Percentiles rank a stretch among this genome's conserved stretches.
These are phyloP conservation scores for Zygogramma bicolorata DNA, from an alignment of 2,888 invertebrate species.

Conservation along the genomic window DNA sequence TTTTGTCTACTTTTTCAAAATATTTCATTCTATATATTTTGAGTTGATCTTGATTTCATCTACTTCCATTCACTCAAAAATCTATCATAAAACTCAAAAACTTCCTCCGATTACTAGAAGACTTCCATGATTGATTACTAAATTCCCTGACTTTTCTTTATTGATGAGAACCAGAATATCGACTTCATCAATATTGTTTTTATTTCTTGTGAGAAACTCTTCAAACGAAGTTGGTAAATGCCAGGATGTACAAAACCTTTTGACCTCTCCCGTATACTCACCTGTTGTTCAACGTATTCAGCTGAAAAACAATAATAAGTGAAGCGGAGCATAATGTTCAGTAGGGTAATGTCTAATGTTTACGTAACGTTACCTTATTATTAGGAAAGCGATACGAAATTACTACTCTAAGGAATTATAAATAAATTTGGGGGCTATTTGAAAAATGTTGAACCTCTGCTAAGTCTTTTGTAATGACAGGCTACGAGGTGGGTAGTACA, in stretches of 20 bases:
- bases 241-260: neutral
- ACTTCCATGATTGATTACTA: too few species aligned
- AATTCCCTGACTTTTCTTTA: too few species aligned
- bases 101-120: too few species aligned
- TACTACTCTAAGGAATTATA: conserved; percentile 60
- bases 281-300: neutral
- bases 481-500: conserved; percentile 39
- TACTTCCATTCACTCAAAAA: too few species aligned
- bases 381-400: conserved; percentile 46
- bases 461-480: conserved; percentile 66
- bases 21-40: too few species aligned
- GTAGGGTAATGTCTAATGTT: conserved; percentile 44
- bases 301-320: conserved; percentile 9
- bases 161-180: too few species aligned
- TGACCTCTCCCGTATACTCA: neutral
- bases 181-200: too few species aligned
- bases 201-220: too few species aligned
- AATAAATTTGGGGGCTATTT: conserved; percentile 64
- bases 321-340: conserved; percentile 37
- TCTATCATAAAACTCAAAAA: too few species aligned
- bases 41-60: too few species aligned
- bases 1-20: too few species aligned
- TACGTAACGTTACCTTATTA: conserved; percentile 44
- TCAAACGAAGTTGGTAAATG: too few species aligned
- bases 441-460: conserved; percentile 56